Evolutionary conservation across 2,888 invertebrate genomes (phyloP), one percentile per base, ranked within the genome.

Genomic region (Euzetes globulus): DNA sequence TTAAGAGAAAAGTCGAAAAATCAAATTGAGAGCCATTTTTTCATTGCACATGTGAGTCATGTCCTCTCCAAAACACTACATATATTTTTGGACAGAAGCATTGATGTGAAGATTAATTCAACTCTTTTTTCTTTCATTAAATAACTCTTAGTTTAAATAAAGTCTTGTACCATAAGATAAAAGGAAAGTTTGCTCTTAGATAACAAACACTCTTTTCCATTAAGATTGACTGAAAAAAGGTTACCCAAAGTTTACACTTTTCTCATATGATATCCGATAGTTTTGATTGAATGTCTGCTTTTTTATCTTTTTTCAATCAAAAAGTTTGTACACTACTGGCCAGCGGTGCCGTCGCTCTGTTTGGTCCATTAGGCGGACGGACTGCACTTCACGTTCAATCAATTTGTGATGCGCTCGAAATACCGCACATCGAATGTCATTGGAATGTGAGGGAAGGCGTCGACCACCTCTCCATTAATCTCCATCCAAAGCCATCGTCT

Each of bases 391-490:
- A 92, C 81, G 89, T 94, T 33, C 90, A 92, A 82, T 91, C 92
- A 65, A 88, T 94, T 78, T 90, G 92, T 78, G 90, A 92, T 82
- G 88, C 87, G 73, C 86, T 92, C 78, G 91, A 93, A 84, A 87
- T 96, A 77, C 95, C 95, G 0, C 91, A 93, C 80, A 86, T 95
- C 76, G 60, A 74, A 33, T 74, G 58, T 33, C 37, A 74, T 41
- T 74, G 70, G 70, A 41, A 60, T 55, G 70, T n/a, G 9, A 41
- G 33, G 37, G 68, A 72, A 22, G 25, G 58, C 60, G 78, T 91
- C 7, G 94, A 94, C 83, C 92, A 91, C 81, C 94, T 94, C 82
- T 88, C 95, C 77, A 85, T 92, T 76, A 93, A 92, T 83, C 83
- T 94, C 76, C 90, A 89, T 83, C 92, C 92, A 0, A 87, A 90